Base-by-base conservation (phyloP, 2,113 vertebrate species). In the Catharus fuscescens region DNA sequence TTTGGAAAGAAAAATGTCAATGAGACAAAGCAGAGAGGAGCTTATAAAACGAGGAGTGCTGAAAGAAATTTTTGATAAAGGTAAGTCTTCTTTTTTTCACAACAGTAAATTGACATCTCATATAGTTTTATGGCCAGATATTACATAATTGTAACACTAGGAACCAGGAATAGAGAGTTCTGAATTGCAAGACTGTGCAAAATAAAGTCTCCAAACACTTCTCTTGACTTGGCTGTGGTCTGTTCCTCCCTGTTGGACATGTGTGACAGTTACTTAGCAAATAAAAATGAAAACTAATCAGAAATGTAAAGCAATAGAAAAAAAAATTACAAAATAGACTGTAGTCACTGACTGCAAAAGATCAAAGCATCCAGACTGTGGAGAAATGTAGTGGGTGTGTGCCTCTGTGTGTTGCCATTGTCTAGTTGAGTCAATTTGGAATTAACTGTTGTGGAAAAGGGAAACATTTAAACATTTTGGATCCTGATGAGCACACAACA, bases 11-110 rank as follows among this genome's bases (percentile, higher is more conserved):
- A 99, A 99, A 98, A 99, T 99, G 98, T 99, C 99, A 6, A 98
- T 99, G 98, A 98, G 99, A 77, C 99, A 99, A 97, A 99, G 99
- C 98, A 98, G 99, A 98, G 99, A 99, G 69, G 99, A 99, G 94
- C 98, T 99, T 92, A 99, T 99, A 97, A 99, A 99, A 96, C 97
- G 99, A 96, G 99, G 99, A 47, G 99, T 99, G 84, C 97, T 99
- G 95, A 99, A 99, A 98, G 99, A 99, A 97, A 99, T 99, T 95
- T 99, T 99, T 96, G 99, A 99, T 95, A 99, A 99, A 99, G 99
- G 99, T 99, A 97, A 98, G 98, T 78, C 64, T 26, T 80, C 44
- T 56, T 40, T 34, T 73, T 94, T 86, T 19, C n/a, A 24, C 40
- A 72, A 14, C 10, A 3, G 45, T 78, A 67, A 79, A 67, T 56